Conservation (phyloP, 2,888 invertebrate species). For the Drepanosiphum platanoidis region DNA sequence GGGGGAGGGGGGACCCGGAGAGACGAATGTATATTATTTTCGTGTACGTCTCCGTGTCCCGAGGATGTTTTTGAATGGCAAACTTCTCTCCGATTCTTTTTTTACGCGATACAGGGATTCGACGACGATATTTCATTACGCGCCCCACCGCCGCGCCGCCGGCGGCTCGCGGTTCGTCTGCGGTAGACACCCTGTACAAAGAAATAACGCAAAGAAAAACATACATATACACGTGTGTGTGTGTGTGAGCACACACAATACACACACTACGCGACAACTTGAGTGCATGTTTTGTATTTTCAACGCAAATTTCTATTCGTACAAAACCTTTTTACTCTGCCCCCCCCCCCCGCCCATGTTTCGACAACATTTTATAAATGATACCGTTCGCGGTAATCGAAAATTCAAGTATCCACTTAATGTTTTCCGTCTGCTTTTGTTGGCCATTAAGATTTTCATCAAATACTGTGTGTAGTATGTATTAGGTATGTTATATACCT, state of each 20-base stretch:
- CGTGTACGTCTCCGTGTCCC: background rate
- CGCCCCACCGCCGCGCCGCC: background rate
- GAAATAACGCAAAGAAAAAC: background rate
- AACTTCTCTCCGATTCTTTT: background rate
- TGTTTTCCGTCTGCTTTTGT: slow-evolving; percentile 10
- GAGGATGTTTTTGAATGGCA: no score
- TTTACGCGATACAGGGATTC: background rate
- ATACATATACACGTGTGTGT: background rate
- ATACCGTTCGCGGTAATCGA: background rate
- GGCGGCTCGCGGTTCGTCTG: background rate
- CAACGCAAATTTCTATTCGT: background rate
- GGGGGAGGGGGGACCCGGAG: background rate
- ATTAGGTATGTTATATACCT: background rate
- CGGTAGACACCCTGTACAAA: background rate
- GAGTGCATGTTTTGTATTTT: slow-evolving; percentile 29
- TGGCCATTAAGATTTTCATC: slow-evolving; percentile 16
- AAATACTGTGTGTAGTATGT: background rate
- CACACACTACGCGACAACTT: background rate
- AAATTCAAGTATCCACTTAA: slow-evolving; percentile 22
- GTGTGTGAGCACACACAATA: no score
- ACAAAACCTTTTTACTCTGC: slow-evolving; percentile 4
- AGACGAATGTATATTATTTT: background rate
- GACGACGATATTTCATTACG: background rate
- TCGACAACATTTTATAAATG: slow-evolving; percentile 45
- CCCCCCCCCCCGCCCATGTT: no score